Percentiles rank a stretch among this genome's conserved stretches.
Conservation (phyloP, 2,113 vertebrate genomes). For the Mystacornis crossleyi region DNA sequence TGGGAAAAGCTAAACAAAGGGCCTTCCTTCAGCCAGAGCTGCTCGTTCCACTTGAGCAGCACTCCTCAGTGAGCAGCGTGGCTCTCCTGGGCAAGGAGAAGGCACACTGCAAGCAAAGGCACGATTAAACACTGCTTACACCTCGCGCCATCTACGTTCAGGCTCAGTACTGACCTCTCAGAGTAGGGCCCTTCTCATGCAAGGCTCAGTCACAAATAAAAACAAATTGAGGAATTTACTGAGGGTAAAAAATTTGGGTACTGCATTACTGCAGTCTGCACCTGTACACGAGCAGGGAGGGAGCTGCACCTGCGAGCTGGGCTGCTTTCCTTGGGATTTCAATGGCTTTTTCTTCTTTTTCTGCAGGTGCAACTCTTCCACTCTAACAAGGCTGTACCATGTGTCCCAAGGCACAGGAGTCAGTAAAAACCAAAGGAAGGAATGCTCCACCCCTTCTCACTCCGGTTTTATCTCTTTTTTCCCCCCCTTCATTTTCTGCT, state of each 20-base stretch:
- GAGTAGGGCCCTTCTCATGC: not conserved
- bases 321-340: not conserved
- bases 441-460: not conserved
- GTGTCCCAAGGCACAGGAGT: not conserved
- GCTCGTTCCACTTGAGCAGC: accelerated
- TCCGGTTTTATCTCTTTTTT: not conserved
- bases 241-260: not conserved
- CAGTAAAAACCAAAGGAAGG: not conserved
- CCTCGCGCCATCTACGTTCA: accelerated
- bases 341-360: not conserved
- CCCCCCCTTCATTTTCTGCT: not conserved
- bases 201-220: not conserved
- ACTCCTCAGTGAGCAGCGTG: accelerated
- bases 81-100: not conserved
- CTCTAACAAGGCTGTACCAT: not conserved
- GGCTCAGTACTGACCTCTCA: not conserved
- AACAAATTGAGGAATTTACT: no score
- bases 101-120: not conserved
- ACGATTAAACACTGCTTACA: not conserved
- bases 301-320: not conserved
- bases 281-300: not conserved
- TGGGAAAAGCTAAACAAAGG: not conserved
- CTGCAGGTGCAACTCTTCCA: not conserved
- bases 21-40: not conserved
- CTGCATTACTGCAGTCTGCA: not conserved